phyloP scores from a whole-genome alignment of 53 echinoderm and acorn worm species.

The Paracentrotus lividus region DNA sequence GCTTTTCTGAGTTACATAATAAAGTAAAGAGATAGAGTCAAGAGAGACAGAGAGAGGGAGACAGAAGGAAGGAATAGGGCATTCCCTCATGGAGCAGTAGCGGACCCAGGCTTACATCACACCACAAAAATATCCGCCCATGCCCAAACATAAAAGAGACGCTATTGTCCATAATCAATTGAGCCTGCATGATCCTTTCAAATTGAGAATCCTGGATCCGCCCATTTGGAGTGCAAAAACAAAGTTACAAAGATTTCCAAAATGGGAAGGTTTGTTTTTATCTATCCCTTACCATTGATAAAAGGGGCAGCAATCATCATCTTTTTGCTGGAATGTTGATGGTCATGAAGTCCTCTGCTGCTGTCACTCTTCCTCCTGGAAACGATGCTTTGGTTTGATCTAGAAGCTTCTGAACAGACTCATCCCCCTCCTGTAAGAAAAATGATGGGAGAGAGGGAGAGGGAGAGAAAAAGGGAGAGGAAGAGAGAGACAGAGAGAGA shows the following conservation, averaged over 20 bases:
- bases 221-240: too few relatives aligned
- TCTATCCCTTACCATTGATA: not conserved
- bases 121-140: too few relatives aligned
- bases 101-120: too few relatives aligned
- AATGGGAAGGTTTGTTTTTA: not conserved
- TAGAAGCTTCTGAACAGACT: slow-evolving; percentile 66
- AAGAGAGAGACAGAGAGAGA: not conserved
- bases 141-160: too few relatives aligned
- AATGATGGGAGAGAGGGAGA: not conserved
- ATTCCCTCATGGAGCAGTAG: too few relatives aligned
- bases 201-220: too few relatives aligned
- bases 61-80: too few relatives aligned
- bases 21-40: not conserved
- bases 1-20: not conserved
- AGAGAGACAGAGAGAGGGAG: not conserved
- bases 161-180: too few relatives aligned
- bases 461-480: not conserved
- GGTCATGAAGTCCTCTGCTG: slow-evolving; percentile 64
- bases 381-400: slow-evolving; percentile 66
- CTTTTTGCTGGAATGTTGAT: slow-evolving; percentile 26
- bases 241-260: not conserved
- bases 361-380: slow-evolving; percentile 65
- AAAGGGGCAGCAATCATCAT: not conserved
- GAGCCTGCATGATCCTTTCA: too few relatives aligned
- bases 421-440: slow-evolving; percentile 72